Evolutionary conservation across 2,888 invertebrate species (phyloP), one percentile per base, ranked within the genome.

Genomic region (Sympetrum striolatum): DNA sequence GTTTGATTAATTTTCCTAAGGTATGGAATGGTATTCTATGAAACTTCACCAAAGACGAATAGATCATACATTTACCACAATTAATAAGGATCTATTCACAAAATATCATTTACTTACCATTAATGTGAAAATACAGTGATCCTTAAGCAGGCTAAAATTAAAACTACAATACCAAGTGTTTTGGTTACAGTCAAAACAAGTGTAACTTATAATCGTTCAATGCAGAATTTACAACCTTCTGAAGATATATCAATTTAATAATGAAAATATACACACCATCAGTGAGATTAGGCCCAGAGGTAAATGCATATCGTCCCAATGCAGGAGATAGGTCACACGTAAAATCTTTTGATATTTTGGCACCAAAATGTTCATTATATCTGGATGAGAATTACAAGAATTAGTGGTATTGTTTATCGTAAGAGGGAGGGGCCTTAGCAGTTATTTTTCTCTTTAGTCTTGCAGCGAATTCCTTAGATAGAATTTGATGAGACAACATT

Each of bases 231-330:
- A 58, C n/a, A 3, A 22, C 37, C 37, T 35, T 60, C 14, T n/a
- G 25, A 79, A 37, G 35, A 53, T 53, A 73, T 15, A 80, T 3
- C n/a, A 44, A 64, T 58, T 80, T 3, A 80, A n/a, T 53, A 58
- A 73, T 39, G 37, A 14, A 53, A 53, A 58, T 35, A 44, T 35
- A 80, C 80, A 25, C 91, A 92, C 92, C 91, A 90, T 93, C 93
- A 53, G 94, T 94, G 90, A 94, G 93, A 92, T 94, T 94, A 39
- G 93, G 92, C 35, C 94, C 94, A 37, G 94, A 94, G 91, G 93
- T 93, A 92, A 94, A 94, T 58, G 93, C 92, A 79, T 93, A 92
- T 31, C 92, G 91, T 1, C 92, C 92, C 10, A 93, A 82, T 86
- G 92, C 92, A 22, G 94, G 93, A 35, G 94, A 92, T n/a, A 94